Evolutionary conservation across 2,113 vertebrate genomes (phyloP).

Genomic region (Scalopus aquaticus): DNA sequence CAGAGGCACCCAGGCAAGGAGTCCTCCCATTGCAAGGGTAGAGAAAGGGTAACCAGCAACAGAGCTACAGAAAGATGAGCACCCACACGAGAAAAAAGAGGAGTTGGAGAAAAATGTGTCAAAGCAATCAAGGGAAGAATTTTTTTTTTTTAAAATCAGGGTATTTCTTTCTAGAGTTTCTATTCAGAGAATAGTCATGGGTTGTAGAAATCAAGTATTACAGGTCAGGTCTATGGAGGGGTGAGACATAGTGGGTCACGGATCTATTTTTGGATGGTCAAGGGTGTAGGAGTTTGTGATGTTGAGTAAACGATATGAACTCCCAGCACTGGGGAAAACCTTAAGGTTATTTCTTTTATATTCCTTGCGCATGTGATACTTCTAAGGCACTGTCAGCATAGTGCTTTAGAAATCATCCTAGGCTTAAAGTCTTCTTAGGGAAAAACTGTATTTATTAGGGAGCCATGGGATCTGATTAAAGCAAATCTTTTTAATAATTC

Average conservation of each 20-base stretch:
- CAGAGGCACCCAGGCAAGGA: neutral
- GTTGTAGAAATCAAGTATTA: neutral
- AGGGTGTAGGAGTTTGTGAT: neutral
- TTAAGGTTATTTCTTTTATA: slow-evolving; percentile 41
- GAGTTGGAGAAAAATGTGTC: neutral
- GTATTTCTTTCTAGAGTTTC: neutral
- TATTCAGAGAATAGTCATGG: neutral
- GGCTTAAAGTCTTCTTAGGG: slow-evolving; percentile 9
- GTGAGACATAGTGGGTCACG: neutral
- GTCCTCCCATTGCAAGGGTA: neutral
- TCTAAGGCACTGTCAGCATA: neutral
- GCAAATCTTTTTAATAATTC: slow-evolving; percentile 10
- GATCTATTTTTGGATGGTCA: neutral
- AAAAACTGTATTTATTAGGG: neutral
- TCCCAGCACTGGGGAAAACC: neutral
- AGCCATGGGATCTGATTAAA: neutral
- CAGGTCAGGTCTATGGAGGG: neutral
- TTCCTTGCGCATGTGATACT: neutral
- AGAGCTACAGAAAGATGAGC: neutral
- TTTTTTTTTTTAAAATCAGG: neutral
- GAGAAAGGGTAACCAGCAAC: neutral
- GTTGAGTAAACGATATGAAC: neutral
- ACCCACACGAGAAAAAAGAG: neutral
- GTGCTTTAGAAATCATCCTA: neutral
- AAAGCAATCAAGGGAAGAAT: neutral